phyloP scores from a whole-genome alignment of 2,888 invertebrate genomes.

The Eupithecia dodoneata region DNA sequence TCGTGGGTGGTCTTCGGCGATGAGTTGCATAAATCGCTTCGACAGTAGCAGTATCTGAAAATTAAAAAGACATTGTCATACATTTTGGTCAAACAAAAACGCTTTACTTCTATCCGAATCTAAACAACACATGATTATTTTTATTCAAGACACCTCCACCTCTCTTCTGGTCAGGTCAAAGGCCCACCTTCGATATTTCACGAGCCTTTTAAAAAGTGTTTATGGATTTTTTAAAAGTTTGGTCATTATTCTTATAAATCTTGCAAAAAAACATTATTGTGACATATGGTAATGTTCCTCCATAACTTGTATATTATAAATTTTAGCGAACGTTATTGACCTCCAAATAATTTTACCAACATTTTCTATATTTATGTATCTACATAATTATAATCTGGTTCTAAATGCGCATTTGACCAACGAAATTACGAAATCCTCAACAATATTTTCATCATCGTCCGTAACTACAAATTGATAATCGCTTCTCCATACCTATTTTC shows the following conservation, averaged over 20 bases:
- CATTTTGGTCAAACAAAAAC: too few relatives aligned
- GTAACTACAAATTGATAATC: neutral
- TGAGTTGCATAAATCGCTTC: constrained; percentile 89
- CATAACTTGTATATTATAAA: neutral
- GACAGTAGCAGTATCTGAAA: constrained; percentile 90
- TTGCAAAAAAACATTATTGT: neutral
- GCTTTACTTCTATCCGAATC: too few relatives aligned
- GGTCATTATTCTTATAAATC: neutral
- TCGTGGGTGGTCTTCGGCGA: constrained; percentile 74
- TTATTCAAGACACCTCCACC: neutral
- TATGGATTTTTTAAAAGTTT: neutral
- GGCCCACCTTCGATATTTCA: neutral
- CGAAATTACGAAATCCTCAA: neutral
- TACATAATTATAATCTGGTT: neutral
- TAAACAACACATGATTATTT: too few relatives aligned
- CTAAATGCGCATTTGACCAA: neutral
- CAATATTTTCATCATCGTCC: neutral
- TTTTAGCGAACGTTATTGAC: neutral
- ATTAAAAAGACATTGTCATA: constrained; percentile 4
- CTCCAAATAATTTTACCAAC: neutral
- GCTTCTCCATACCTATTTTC: constrained; percentile 72
- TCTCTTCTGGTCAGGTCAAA: neutral
- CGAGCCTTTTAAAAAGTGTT: neutral
- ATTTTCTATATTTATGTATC: neutral
- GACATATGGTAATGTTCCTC: neutral